A percentile compares a stretch with the other conserved stretches of the same genome.
Conservation (phyloP, 2,888 invertebrate species). For the Leptinotarsa haldemani region DNA sequence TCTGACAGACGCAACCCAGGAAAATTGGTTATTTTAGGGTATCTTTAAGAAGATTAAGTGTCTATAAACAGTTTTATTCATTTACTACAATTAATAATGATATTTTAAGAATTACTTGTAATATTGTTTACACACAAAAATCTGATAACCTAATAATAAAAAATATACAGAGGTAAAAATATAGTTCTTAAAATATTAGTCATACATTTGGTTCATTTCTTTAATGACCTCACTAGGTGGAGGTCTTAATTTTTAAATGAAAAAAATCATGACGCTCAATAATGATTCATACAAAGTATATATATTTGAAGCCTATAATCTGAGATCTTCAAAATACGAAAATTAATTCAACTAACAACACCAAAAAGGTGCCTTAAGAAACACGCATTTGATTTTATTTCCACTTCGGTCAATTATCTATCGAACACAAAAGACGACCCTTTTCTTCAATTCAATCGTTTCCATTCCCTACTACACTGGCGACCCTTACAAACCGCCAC, state of each 20-base stretch:
- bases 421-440: neutral
- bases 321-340: neutral
- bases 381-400: neutral
- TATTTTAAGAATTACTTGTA: too few relatives aligned
- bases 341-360: neutral
- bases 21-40: too few relatives aligned
- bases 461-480: conserved; percentile 37
- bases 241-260: too few relatives aligned
- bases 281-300: too few relatives aligned
- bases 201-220: neutral
- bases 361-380: neutral
- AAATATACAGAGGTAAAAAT: conserved; percentile 16
- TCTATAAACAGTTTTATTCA: too few relatives aligned
- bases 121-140: conserved; percentile 13
- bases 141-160: conserved; percentile 18
- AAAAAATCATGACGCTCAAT: too few relatives aligned
- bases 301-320: too few relatives aligned
- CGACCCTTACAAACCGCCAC: conserved; percentile 58
- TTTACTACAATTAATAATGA: too few relatives aligned
- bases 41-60: too few relatives aligned
- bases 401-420: neutral
- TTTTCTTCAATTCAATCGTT: neutral
- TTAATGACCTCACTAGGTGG: neutral
- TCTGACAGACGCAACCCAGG: too few relatives aligned
- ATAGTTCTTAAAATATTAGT: neutral